Percentiles rank a stretch among this genome's conserved stretches.
phyloP scores from a whole-genome alignment of 2,797 vertebrate genomes.

The Sebastes oblongus region DNA sequence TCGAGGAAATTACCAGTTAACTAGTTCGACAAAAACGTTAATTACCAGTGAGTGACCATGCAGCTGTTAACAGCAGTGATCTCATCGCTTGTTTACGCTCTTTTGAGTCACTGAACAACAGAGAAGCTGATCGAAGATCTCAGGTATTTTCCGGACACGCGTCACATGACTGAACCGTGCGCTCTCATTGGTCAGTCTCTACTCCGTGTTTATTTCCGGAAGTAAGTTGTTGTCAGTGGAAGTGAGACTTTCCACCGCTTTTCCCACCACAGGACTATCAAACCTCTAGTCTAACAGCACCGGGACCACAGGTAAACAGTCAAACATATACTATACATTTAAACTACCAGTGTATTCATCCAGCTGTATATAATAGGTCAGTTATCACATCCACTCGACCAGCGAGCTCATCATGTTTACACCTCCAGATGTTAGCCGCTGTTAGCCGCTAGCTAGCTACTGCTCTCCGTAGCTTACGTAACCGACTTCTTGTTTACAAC shows the following conservation, averaged over 20 bases:
- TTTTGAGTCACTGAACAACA: background rate
- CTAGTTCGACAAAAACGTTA: background rate
- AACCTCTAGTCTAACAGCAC: background rate
- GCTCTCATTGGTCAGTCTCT: conserved; percentile 53
- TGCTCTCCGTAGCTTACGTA: conserved; percentile 49
- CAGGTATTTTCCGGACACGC: background rate
- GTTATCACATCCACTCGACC: background rate
- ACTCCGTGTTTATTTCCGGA: conserved; percentile 79
- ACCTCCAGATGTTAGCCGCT: conserved; percentile 13
- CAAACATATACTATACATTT: accelerated
- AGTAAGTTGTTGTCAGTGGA: conserved; percentile 59
- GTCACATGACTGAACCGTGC: conserved; percentile 50
- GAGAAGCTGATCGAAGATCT: background rate
- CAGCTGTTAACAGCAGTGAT: background rate
- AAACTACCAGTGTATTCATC: background rate
- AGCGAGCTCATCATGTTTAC: background rate
- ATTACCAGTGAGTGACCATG: background rate
- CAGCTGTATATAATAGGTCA: no score
- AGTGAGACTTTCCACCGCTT: conserved; percentile 42
- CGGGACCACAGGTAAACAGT: conserved; percentile 44
- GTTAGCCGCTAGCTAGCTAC: conserved; percentile 66
- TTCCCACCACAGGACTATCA: background rate
- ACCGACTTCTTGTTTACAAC: conserved; percentile 19
- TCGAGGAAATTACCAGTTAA: background rate
- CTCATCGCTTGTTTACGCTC: background rate